These are phyloP conservation scores for Pecten maximus DNA, from an alignment of 2,888 invertebrate species.

Conservation along the genomic window DNA sequence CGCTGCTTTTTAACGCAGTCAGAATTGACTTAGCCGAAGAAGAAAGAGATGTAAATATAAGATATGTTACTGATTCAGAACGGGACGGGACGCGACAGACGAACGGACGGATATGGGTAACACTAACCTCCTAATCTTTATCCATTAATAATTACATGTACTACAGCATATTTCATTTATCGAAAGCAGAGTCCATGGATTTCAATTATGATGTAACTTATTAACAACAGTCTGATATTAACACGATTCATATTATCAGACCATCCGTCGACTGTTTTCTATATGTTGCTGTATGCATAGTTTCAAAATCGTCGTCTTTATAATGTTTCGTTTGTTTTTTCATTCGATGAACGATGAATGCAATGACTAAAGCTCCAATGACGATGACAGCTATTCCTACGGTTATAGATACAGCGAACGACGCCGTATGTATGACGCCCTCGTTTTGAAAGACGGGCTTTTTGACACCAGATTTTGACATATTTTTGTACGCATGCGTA, in stretches of 20 bases:
- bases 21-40: no score
- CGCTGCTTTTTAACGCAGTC: no score
- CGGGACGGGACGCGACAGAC: no score
- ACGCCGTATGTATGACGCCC: background rate
- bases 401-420: background rate
- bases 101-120: no score
- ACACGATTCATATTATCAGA: background rate
- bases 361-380: background rate
- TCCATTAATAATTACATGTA: no score
- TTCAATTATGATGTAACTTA: no score
- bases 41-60: no score
- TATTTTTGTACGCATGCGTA: background rate
- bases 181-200: no score
- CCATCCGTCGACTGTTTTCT: background rate
- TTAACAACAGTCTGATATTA: no score
- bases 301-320: conserved; percentile 21
- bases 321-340: conserved; percentile 14
- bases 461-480: background rate
- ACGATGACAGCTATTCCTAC: background rate
- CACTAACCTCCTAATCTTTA: no score
- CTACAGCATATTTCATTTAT: no score
- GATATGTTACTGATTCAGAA: no score
- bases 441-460: background rate
- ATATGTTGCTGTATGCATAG: conserved; percentile 7
- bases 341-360: background rate